Evolutionary conservation across 35 echinoderm and acorn worm species (phyloP), one percentile per base, ranked within the genome.

Genomic region (Hemicentrotus pulcherrimus): DNA sequence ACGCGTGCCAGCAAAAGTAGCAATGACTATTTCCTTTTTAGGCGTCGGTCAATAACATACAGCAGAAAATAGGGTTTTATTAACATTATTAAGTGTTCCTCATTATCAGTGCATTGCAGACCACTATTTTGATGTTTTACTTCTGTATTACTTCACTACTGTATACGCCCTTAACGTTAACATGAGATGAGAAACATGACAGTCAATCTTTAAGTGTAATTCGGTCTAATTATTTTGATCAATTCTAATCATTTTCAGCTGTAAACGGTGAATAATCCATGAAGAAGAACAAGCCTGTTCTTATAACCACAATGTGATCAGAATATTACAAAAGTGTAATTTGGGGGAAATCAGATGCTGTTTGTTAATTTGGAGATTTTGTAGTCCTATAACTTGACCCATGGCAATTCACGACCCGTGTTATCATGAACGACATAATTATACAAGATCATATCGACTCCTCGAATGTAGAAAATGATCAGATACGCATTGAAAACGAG

Each of bases 11-110:
- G 65, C 18, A 78, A n/a, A n/a, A 78, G 19, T 28, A 28, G 65
- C 65, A 78, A 78, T 78, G 65, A 78, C 65, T 78, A 78, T 78
- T 78, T 78, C 65, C 65, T n/a, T 78, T 78, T 22, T 28, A 78
- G 65, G 65, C 65, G 65, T 78, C 65, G 24, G 22, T n/a, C 65
- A 78, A 78, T 78, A 78, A 15, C 65, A 78, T 78, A 22, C 65
- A 22, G 65, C 65, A 78, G 24, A 22, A 78, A 28, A 78, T 14
- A 28, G 19, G 28, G 65, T 78, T 78, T 78, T 78, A 78, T 78
- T n/a, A 28, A n/a, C 65, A 78, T 78, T 78, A 78, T 78, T 28
- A 28, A 28, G 65, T 78, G 24, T 16, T 10, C 52, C 16, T 59
- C 65, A 78, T 78, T 78, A 78, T 78, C 65, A 78, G 65, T 28